Evolutionary conservation across 2,888 invertebrate species (phyloP), one percentile per base, ranked within the genome.

Genomic region (Fabriciana adippe): DNA sequence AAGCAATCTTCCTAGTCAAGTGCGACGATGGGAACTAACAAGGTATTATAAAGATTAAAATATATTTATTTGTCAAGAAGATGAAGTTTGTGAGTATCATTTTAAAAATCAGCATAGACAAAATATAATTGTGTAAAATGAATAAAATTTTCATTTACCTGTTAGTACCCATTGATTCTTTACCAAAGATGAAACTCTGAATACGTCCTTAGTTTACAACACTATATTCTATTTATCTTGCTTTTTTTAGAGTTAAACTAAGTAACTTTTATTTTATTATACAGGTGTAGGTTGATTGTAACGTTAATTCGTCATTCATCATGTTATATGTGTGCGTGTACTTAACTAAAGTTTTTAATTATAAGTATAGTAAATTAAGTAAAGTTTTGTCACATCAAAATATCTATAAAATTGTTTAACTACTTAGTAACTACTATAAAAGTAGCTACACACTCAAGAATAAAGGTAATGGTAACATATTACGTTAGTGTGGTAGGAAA

Each of bases 1-100:
- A 50, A 56, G 65, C 47, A 67, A 64, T 57, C 60, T 50, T 69
- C 72, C 72, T 72, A 72, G 71, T 72, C 71, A 69, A 66, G 50
- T 60, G 31, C 67, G 50, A 48, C 26, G 59, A 65, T 67, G 69
- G 64, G 59, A 56, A 63, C 69, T 69, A 67, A 55, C 63, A 59
- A 66, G 54, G 57, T 13, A 48, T 48, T 31, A 11, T 26, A n/a
- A 16, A 16, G n/a, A 31, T 55, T 21, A n/a, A 47, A 48, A 48
- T n/a, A 45, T 18, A 41, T 18, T 41, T 35, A 55, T 55, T 41
- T 41, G 0, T 6, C 31, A 35, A 35, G 31, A 13, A 55, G 13
- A n/a, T 16, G 11, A n/a, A 4, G 4, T 55, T 31, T 4, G 15
- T 55, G 26, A 16, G 3, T 3, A 14, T 31, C 6, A 55, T 15